Evolutionary conservation across 2,797 vertebrate species (phyloP), one percentile per base, ranked within the genome.

Genomic region (Xyrichtys novacula): DNA sequence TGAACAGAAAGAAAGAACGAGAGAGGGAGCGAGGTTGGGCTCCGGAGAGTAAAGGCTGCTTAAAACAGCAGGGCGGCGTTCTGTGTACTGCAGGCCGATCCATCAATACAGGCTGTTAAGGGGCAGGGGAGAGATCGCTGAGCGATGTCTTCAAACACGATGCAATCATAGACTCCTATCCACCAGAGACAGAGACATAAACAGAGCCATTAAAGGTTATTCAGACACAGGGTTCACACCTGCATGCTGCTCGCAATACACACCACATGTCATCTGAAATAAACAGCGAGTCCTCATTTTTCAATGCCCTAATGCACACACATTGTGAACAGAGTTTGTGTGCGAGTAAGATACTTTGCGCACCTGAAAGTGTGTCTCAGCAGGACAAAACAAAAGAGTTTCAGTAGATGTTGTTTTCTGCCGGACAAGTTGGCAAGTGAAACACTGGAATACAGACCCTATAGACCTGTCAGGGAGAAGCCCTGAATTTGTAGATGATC

Each of bases 101-200:
- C 55, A 78, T 83, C 74, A 81, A 22, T 62, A 52, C 29, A 57
- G n/a, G 23, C 36, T 60, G 48, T 74, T 63, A 47, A 56, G 54
- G 26, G 31, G 34, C 22, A 43, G 52, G 25, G 19, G 26, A 50
- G 39, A 31, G 25, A 49, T 2, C 25, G 46, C 23, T 54, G 48
- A 59, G 40, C 23, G 52, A 69, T 62, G 47, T 31, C 58, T 61
- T 63, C 20, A 56, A 64, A 56, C 32, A 55, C 5, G 1, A 58
- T 2, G 23, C 32, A 20, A 36, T 32, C 56, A 68, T 43, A 28
- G 36, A 53, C 40, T 25, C 31, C 2, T 36, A 28, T 32, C 32
- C 46, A 54, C 6, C 3, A 7, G 50, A 54, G 48, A 29, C 23
- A 2, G 6, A 31, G 6, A 48, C 29, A 6, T 2, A 38, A 52